Base-by-base conservation (phyloP, 2,113 vertebrate genomes). In the Melanerpes aurifrons region DNA sequence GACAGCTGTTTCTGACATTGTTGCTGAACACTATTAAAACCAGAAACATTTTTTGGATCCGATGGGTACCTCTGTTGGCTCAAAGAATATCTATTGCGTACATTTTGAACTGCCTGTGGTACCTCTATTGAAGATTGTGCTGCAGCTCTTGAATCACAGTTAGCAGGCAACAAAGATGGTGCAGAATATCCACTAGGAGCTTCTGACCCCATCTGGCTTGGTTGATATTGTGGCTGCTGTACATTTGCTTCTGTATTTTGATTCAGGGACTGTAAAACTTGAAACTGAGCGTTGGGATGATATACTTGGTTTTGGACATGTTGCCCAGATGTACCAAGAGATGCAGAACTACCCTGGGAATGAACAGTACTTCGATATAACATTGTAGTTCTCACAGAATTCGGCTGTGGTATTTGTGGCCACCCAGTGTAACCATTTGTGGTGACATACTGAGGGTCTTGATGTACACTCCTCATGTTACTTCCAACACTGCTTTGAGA, bases 361-460 rank as follows among this genome's bases (percentile, higher is more conserved):
- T 77, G 8, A 53, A 64, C 2, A 32, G 82, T 84, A 83, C 62
- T 90, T 86, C 89, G 97, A 43, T 93, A 92, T 2, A 93, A 32
- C 3, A 64, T 4, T 57, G 84, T 29, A 64, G 59, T 48, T 87
- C 70, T 93, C 59, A 69, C 0, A 58, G 95, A 75, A 93, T 81
- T 96, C 18, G 87, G 93, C 68, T 94, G 96, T 3, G 45, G 40
- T 59, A 92, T 70, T 53, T 95, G 95, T 31, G 95, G n/a, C 29
- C 47, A 93, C 69, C 69, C 2, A 12, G 56, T 5, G 48, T 95
- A 97, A 26, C 35, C 3, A 2, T 45, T 94, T 68, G 85, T 25
- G 18, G 72, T 16, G 28, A 66, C 11, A 21, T 82, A 91, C 10
- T 87, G 96, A 59, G 92, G 68, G 50, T 91, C 64, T 21, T 24